These are phyloP conservation scores for Tortricodes alternella DNA, from an alignment of 2,888 invertebrate species.

Conservation along the genomic window DNA sequence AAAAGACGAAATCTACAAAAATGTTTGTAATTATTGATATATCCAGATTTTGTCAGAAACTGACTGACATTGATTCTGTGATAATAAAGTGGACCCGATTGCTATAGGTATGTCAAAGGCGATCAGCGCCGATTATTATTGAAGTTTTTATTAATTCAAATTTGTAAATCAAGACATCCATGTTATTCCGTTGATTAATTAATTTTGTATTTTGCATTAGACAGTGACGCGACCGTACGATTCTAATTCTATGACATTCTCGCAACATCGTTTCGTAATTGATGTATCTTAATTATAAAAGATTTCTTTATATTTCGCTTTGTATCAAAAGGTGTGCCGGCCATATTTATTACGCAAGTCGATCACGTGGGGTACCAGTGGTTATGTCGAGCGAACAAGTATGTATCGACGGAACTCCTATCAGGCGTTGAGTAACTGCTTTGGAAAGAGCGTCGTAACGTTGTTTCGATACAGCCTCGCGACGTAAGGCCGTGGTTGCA, in stretches of 20 bases:
- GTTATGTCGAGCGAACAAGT: conserved; percentile 64
- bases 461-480: conserved; percentile 82
- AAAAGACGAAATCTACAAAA: conserved; percentile 32
- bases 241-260: conserved; percentile 41
- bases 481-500: conserved; percentile 80
- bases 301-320: conserved; percentile 72
- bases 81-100: too few species aligned
- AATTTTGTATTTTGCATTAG: not conserved
- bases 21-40: not conserved
- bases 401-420: conserved; percentile 76
- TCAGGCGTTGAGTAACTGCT: conserved; percentile 76
- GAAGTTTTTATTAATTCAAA: too few species aligned
- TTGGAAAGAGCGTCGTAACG: conserved; percentile 80
- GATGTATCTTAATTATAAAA: conserved; percentile 64
- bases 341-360: conserved; percentile 71
- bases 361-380: conserved; percentile 73
- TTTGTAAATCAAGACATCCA: too few species aligned
- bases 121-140: too few species aligned
- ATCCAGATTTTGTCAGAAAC: too few species aligned
- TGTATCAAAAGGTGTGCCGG: conserved; percentile 70
- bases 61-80: too few species aligned
- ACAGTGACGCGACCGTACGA: not conserved
- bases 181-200: too few species aligned
- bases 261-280: conserved; percentile 62
- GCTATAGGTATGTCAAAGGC: too few species aligned